These are phyloP conservation scores for Panagrolaimus sp. DNA, from an alignment of 1,140 invertebrate genomes.

Conservation along the genomic window DNA sequence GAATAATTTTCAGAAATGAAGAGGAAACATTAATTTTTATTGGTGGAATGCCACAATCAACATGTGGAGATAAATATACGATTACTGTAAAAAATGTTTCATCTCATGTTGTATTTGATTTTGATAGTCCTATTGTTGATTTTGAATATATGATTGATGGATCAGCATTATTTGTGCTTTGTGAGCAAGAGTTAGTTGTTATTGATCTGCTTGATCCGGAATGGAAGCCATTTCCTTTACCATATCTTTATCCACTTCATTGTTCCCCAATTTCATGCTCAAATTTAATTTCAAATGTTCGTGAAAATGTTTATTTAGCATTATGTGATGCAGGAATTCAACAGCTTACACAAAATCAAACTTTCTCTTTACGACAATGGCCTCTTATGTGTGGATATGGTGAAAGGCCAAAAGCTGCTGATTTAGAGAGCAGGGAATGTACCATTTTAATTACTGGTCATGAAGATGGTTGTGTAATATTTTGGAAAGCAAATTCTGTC, in stretches of 20 bases:
- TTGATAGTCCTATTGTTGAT: conserved; percentile 35
- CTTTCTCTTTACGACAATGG: not conserved
- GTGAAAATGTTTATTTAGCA: not conserved
- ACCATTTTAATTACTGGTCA: conserved; percentile 2
- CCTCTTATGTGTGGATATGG: not conserved
- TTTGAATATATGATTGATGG: conserved; percentile 27
- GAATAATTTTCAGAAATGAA: too few species aligned
- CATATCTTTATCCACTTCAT: conserved; percentile 35
- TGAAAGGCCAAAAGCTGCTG: too few species aligned
- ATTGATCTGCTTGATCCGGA: conserved; percentile 34
- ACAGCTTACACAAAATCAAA: not conserved
- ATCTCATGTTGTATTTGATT: conserved; percentile 30
- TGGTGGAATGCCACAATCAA: conserved; percentile 27
- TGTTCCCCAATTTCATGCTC: conserved; percentile 44
- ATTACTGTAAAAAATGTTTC: conserved; percentile 25
- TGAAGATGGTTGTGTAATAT: conserved; percentile 3
- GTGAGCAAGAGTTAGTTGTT: conserved; percentile 40
- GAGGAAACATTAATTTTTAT: conserved; percentile 26
- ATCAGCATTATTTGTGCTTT: conserved; percentile 32
- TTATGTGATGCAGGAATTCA: not conserved
- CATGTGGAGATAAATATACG: conserved; percentile 27
- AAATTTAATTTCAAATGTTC: conserved; percentile 14
- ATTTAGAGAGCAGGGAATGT: too few species aligned
- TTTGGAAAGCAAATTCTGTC: not conserved
- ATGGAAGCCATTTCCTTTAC: conserved; percentile 32